These are phyloP conservation scores for Hippasteria phrygiana DNA, from an alignment of 53 echinoderm and acorn worm genomes.

Conservation along the genomic window DNA sequence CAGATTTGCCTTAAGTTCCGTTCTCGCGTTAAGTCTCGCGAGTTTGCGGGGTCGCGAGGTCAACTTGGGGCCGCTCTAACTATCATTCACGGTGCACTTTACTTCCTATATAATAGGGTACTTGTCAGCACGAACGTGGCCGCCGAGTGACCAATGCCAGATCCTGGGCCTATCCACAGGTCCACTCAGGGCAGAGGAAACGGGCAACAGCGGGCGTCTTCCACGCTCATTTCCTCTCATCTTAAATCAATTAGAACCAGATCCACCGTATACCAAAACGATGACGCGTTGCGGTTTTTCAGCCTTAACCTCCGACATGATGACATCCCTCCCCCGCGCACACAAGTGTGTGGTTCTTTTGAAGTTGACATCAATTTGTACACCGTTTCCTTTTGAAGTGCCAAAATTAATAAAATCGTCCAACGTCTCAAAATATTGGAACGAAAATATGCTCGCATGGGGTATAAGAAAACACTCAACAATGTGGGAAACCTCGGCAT, in stretches of 20 bases:
- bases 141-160: conserved; percentile 34
- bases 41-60: not conserved
- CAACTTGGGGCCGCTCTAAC: not conserved
- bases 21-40: not conserved
- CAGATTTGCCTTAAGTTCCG: not conserved
- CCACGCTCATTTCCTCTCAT: conserved; percentile 27
- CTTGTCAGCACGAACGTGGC: not conserved
- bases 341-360: too few relatives aligned
- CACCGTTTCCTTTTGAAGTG: too few relatives aligned
- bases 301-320: not conserved
- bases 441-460: too few relatives aligned
- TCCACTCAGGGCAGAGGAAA: not conserved
- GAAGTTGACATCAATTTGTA: too few relatives aligned
- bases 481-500: too few relatives aligned
- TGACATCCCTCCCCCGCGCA: too few relatives aligned
- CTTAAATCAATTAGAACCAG: conserved; percentile 46
- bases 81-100: not conserved
- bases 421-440: too few relatives aligned
- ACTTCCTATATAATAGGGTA: not conserved
- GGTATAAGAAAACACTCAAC: too few relatives aligned
- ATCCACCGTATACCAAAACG: conserved; percentile 5
- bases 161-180: not conserved
- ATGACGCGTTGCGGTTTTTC: not conserved
- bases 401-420: too few relatives aligned
- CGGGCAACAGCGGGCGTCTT: conserved; percentile 53